Evolutionary conservation across 1,140 invertebrate genomes (phyloP).

Genomic region (Caerostris darwini): DNA sequence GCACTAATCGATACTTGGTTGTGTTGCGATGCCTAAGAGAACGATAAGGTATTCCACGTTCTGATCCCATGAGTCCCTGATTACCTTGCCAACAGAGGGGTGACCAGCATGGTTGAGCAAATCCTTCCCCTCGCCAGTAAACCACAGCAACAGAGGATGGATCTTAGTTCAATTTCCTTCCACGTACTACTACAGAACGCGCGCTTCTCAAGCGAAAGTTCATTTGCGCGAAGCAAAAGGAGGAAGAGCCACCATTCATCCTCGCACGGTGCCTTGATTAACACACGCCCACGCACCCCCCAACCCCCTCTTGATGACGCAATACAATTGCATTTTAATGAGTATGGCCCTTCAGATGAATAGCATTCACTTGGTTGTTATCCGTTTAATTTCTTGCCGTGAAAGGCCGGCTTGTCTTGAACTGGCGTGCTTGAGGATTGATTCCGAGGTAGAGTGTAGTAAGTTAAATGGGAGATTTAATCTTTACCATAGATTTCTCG

Average conservation of each 20-base stretch:
- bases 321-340: slow-evolving; percentile 59
- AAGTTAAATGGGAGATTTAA: too few species aligned
- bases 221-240: slow-evolving; percentile 35
- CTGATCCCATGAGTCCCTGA: background rate
- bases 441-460: background rate
- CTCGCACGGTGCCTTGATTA: slow-evolving; percentile 50
- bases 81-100: slow-evolving; percentile 30
- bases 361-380: slow-evolving; percentile 14
- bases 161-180: slow-evolving; percentile 37
- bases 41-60: background rate
- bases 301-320: background rate
- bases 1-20: background rate
- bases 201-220: slow-evolving; percentile 13
- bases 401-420: background rate
- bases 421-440: background rate
- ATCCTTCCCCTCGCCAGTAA: background rate
- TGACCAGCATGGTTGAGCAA: background rate
- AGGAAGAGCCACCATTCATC: background rate
- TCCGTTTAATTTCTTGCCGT: slow-evolving; percentile 23
- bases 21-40: background rate
- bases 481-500: too few species aligned
- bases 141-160: background rate
- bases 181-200: slow-evolving; percentile 1
- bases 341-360: background rate
- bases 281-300: slow-evolving; percentile 21